A percentile compares a stretch with the other conserved stretches of the same genome.
Conservation (phyloP, 2,113 vertebrate species). For the Coreoperca whiteheadi region DNA sequence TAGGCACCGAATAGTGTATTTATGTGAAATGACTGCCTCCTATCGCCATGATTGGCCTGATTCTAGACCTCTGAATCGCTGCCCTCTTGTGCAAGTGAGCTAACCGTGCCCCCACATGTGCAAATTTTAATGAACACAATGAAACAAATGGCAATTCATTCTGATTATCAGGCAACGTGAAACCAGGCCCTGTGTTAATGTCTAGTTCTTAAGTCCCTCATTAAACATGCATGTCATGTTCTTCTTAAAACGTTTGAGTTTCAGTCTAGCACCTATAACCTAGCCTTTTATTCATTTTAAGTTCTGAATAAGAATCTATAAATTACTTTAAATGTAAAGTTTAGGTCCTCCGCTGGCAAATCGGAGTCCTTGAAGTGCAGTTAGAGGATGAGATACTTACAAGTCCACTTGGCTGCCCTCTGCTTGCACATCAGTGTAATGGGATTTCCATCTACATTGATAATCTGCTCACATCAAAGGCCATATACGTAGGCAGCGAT, state of each 20-base stretch:
- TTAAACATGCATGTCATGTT: background rate
- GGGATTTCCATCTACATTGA: constrained; percentile 35
- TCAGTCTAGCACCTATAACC: background rate
- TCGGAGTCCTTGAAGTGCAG: background rate
- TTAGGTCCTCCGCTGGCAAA: background rate
- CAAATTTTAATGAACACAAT: background rate
- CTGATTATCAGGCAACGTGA: background rate
- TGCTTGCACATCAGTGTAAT: constrained; percentile 43
- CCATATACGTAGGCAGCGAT: background rate
- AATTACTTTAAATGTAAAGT: constrained; percentile 6
- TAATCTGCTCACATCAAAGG: constrained; percentile 19
- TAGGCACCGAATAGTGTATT: background rate
- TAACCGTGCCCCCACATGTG: too few relatives aligned
- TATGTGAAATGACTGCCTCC: too few relatives aligned
- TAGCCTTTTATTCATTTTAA: background rate
- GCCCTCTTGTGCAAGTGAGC: too few relatives aligned
- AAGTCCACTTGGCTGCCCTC: constrained; percentile 36
- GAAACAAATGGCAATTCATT: background rate
- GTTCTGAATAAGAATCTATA: background rate
- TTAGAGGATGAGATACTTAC: constrained; percentile 13
- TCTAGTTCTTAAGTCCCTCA: background rate
- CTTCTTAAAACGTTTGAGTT: background rate
- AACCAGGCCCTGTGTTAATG: background rate
- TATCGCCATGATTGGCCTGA: too few relatives aligned
- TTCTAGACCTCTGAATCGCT: background rate